These are phyloP conservation scores for Lampropteryx suffumata DNA, from an alignment of 2,888 invertebrate genomes.

Conservation along the genomic window DNA sequence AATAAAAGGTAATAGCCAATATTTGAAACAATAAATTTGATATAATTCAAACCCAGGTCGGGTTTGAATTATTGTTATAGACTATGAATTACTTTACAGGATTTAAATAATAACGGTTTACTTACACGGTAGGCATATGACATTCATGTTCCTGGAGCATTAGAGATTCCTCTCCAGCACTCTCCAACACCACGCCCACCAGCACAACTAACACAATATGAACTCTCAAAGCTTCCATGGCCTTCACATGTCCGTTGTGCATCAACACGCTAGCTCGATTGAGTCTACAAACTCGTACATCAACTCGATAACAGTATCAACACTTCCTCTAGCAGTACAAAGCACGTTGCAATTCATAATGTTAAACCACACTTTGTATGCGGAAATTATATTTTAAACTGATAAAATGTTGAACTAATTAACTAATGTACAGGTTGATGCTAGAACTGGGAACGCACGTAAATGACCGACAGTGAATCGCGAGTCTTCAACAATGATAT, in stretches of 20 bases:
- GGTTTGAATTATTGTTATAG: too few relatives aligned
- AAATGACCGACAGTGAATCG: conserved; percentile 27
- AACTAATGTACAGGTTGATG: conserved; percentile 17
- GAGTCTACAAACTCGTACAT: conserved; percentile 12
- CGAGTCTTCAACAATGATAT: conserved; percentile 50
- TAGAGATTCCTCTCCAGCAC: conserved; percentile 1
- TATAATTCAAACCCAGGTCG: too few relatives aligned
- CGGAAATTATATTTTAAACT: conserved; percentile 10
- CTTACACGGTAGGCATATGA: not conserved
- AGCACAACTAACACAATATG: conserved; percentile 4
- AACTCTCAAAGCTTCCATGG: conserved; percentile 8
- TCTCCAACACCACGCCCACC: not conserved
- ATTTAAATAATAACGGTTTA: not conserved
- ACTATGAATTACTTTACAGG: too few relatives aligned
- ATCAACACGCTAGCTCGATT: conserved; percentile 8
- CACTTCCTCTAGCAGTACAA: conserved; percentile 9
- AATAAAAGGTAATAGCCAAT: too few relatives aligned
- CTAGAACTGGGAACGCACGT: conserved; percentile 1
- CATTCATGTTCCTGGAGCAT: conserved; percentile 1
- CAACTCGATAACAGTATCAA: conserved; percentile 12
- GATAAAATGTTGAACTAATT: conserved; percentile 15
- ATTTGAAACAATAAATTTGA: too few relatives aligned
- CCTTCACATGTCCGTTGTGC: conserved; percentile 2
- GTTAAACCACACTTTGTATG: not conserved
- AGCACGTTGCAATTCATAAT: conserved; percentile 7